Evolutionary conservation across 2,888 invertebrate genomes (phyloP).

Genomic region (Pasiphila rectangulata): DNA sequence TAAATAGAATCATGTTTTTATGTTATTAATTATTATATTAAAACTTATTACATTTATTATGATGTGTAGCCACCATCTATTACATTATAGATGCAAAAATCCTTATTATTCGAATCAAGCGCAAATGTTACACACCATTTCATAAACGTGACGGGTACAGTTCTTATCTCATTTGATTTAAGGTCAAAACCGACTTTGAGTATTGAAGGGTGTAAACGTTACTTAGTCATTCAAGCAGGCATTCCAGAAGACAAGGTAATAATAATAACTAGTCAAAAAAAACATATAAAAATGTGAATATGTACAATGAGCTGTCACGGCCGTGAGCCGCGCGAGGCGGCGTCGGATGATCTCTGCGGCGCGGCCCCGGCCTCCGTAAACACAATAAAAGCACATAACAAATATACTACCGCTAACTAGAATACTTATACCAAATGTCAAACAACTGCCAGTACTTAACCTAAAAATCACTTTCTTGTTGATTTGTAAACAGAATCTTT

Average conservation of each 20-base stretch:
- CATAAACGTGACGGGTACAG: background rate
- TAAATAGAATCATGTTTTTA: too few species aligned
- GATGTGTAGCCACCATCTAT: constrained; percentile 7
- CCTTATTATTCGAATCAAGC: background rate
- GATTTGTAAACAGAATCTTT: too few species aligned
- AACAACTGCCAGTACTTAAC: too few species aligned
- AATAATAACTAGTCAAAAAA: constrained; percentile 8
- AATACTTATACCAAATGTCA: too few species aligned
- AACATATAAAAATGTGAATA: constrained; percentile 16
- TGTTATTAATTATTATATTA: too few species aligned
- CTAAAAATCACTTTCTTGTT: too few species aligned
- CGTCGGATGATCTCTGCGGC: constrained; percentile 22
- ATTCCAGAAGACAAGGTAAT: constrained; percentile 1
- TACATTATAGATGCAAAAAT: constrained; percentile 5
- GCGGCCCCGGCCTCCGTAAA: constrained; percentile 17
- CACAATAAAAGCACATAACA: constrained; percentile 19
- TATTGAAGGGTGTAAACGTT: constrained; percentile 3
- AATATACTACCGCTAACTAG: background rate
- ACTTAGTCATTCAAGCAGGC: constrained; percentile 2
- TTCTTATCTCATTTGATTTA: constrained; percentile 1
- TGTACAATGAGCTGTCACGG: constrained; percentile 17
- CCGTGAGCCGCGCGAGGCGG: constrained; percentile 20
- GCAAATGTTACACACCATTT: background rate
- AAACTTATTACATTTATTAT: background rate
- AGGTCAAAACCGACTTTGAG: constrained; percentile 1